Evolutionary conservation across 2,888 invertebrate species (phyloP).

Genomic region (Rhopalosiphum nymphaeae): DNA sequence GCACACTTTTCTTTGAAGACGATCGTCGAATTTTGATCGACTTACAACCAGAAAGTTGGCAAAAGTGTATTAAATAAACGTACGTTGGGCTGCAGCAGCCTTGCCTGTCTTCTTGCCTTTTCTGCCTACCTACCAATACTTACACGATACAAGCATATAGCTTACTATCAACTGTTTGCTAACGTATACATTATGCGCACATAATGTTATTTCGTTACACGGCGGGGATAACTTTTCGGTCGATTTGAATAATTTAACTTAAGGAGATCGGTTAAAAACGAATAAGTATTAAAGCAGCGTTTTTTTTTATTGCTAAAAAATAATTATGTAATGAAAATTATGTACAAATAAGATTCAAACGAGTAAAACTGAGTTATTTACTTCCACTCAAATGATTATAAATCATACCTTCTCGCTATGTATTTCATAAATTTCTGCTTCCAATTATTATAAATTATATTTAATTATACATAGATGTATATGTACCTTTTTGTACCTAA

Average conservation of each 20-base stretch:
- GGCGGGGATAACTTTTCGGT: neutral
- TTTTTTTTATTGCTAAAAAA: neutral
- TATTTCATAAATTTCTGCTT: neutral
- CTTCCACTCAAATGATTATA: neutral
- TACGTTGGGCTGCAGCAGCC: too few relatives aligned
- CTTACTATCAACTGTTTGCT: neutral
- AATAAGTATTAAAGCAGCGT: neutral
- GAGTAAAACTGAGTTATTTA: neutral
- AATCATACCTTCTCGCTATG: neutral
- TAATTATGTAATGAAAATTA: neutral
- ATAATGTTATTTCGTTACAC: neutral
- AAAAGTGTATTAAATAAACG: neutral
- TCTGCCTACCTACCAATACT: too few relatives aligned
- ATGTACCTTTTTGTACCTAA: neutral
- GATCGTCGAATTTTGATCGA: conserved; percentile 7
- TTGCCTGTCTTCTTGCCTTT: too few relatives aligned
- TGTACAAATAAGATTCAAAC: neutral
- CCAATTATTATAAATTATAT: neutral
- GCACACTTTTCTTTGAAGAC: conserved; percentile 4
- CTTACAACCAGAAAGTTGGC: neutral
- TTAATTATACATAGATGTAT: too few relatives aligned
- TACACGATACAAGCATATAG: neutral
- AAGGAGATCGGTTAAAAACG: neutral
- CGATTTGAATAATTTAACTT: neutral
- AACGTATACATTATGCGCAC: neutral